These are phyloP conservation scores for Coleophora flavipennella DNA, from an alignment of 2,888 invertebrate species.

Conservation along the genomic window DNA sequence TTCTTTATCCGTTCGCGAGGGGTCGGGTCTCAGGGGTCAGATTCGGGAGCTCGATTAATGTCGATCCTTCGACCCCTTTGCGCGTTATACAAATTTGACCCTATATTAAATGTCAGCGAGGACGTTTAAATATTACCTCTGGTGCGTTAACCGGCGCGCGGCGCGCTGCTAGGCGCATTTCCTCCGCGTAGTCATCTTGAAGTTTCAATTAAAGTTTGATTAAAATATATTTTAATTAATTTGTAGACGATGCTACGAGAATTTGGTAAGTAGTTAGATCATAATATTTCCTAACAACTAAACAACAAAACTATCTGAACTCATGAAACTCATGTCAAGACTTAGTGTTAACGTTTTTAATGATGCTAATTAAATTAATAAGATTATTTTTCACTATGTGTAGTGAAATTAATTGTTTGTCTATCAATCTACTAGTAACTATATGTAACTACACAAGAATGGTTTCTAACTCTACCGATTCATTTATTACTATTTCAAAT, in stretches of 20 bases:
- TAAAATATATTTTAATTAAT: background rate
- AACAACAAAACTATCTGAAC: too few relatives aligned
- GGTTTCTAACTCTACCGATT: too few relatives aligned
- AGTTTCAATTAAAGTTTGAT: background rate
- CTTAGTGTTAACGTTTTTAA: too few relatives aligned
- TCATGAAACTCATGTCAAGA: too few relatives aligned
- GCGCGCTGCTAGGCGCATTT: conserved; percentile 4
- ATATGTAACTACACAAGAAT: too few relatives aligned
- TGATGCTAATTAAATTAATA: too few relatives aligned
- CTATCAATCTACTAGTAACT: too few relatives aligned
- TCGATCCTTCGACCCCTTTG: conserved; percentile 20
- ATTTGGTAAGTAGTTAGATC: background rate
- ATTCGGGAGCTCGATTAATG: conserved; percentile 25
- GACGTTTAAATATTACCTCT: background rate
- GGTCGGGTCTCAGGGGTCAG: conserved; percentile 21
- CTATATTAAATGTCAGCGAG: conserved; percentile 12
- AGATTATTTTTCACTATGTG: too few relatives aligned
- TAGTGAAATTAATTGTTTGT: too few relatives aligned
- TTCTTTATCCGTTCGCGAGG: conserved; percentile 9
- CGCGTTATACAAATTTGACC: conserved; percentile 23
- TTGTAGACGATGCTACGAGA: background rate
- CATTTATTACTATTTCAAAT: too few relatives aligned
- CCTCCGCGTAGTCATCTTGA: background rate
- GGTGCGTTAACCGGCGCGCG: background rate
- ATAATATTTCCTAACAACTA: too few relatives aligned